Conservation (phyloP, 2,888 invertebrate species). For the Parelbella ahira region DNA sequence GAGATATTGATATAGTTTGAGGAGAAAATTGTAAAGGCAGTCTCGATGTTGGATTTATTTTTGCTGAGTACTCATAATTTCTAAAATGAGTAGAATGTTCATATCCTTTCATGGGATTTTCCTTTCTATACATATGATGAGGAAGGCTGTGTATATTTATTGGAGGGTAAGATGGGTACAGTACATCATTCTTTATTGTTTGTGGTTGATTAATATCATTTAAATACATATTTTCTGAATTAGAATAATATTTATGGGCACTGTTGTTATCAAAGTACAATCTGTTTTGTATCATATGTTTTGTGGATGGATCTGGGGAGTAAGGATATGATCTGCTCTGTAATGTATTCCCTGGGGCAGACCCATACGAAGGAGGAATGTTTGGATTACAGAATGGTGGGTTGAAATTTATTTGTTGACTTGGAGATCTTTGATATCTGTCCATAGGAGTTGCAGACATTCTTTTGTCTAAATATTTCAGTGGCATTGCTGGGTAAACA, state of each 20-base stretch:
- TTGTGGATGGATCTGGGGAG: slow-evolving; percentile 47
- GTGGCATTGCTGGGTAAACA: slow-evolving; percentile 51
- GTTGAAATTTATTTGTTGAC: slow-evolving; percentile 52
- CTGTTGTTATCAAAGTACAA: slow-evolving; percentile 53
- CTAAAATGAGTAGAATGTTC: slow-evolving; percentile 58
- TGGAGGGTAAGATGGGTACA: slow-evolving; percentile 54
- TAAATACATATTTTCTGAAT: slow-evolving; percentile 53
- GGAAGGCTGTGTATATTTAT: slow-evolving; percentile 51
- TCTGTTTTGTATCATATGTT: slow-evolving; percentile 52
- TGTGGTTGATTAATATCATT: slow-evolving; percentile 56
- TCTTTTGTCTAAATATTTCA: slow-evolving; percentile 64
- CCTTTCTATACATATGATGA: slow-evolving; percentile 60
- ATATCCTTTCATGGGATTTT: slow-evolving; percentile 52
- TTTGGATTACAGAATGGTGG: slow-evolving; percentile 56
- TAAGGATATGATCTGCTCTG: slow-evolving; percentile 61
- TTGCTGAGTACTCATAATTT: slow-evolving; percentile 51
- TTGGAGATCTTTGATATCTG: slow-evolving; percentile 56
- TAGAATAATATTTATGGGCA: slow-evolving; percentile 49
- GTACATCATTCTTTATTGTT: slow-evolving; percentile 51
- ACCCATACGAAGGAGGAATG: slow-evolving; percentile 57
- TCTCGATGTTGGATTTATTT: slow-evolving; percentile 49
- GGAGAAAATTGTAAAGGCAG: slow-evolving; percentile 67
- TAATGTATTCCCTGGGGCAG: slow-evolving; percentile 50
- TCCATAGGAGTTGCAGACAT: slow-evolving; percentile 56
- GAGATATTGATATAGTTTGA: slow-evolving; percentile 65